Conservation (phyloP, 2,888 invertebrate species). For the Tridacna crocea region DNA sequence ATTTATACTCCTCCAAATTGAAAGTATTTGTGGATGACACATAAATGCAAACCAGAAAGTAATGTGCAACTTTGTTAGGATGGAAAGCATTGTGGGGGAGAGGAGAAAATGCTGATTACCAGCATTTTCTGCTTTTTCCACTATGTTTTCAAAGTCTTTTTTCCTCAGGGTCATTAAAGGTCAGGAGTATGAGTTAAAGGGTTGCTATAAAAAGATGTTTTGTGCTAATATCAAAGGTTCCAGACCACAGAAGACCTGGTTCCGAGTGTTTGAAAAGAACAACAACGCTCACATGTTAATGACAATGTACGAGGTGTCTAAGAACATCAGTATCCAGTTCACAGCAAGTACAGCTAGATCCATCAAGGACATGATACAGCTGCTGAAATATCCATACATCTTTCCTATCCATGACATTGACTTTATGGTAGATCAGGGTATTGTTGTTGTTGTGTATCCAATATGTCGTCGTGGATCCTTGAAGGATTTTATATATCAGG, state of each 20-base stretch:
- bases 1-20: no score
- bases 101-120: no score
- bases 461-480: conserved; percentile 93
- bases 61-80: no score
- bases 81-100: no score
- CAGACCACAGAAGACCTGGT: conserved; percentile 95
- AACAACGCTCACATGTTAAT: conserved; percentile 91
- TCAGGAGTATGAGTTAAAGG: no score
- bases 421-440: conserved; percentile 86
- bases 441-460: conserved; percentile 91
- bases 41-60: no score
- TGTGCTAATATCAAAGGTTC: conserved; percentile 86
- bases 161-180: background rate
- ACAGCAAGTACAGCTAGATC: conserved; percentile 88
- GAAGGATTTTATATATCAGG: conserved; percentile 95
- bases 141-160: background rate
- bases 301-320: conserved; percentile 87
- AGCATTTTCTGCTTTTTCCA: background rate
- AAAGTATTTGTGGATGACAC: no score
- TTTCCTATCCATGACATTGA: conserved; percentile 95
- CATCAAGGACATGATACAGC: conserved; percentile 92
- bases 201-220: no score
- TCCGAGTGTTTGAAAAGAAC: conserved; percentile 92
- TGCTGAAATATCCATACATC: conserved; percentile 92
- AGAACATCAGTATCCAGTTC: conserved; percentile 88